Base-by-base conservation (phyloP, 2,888 invertebrate species). In the Macroteleia sp. region DNA sequence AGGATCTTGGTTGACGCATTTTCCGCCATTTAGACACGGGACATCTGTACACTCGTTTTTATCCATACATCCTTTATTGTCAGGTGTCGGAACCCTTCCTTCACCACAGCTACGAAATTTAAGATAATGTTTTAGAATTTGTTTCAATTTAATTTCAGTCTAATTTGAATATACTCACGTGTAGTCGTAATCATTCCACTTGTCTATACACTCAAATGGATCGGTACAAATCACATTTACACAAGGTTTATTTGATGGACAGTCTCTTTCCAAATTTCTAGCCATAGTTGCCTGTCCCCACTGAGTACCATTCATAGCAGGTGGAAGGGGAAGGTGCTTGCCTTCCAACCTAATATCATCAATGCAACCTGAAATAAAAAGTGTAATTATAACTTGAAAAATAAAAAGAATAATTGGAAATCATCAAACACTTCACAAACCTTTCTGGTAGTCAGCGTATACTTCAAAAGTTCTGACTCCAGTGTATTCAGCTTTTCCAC, bases 111-210 rank as follows among this genome's bases (percentile, higher is more conserved):
- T 61, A 9, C 1, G 3, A 22, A 32, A n/a, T n/a, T n/a, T n/a
- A n/a, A n/a, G n/a, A n/a, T n/a, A n/a, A n/a, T n/a, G n/a, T n/a
- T n/a, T n/a, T n/a, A n/a, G n/a, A n/a, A n/a, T n/a, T n/a, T n/a
- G n/a, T n/a, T n/a, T n/a, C n/a, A n/a, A n/a, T n/a, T n/a, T n/a
- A n/a, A n/a, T n/a, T n/a, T n/a, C n/a, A n/a, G n/a, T 25, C 25
- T 25, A 25, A 25, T 25, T 25, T 30, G 9, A 30, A 30, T 25
- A 57, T 90, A 96, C 97, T 96, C 93, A 99, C 97, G 98, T 97
- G 97, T 99, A 99, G 91, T 98, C 98, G 89, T 98, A 97, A 92
- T 97, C 97, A 92, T 99, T 99, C 99, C 99, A 99, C 10, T 99
- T 94, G 92, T 98, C 98, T 80, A 97, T 96, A 92, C 98, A 99